Evolutionary conservation across 2,113 vertebrate species (phyloP), one percentile per base, ranked within the genome.

Genomic region (Lasiurus borealis): DNA sequence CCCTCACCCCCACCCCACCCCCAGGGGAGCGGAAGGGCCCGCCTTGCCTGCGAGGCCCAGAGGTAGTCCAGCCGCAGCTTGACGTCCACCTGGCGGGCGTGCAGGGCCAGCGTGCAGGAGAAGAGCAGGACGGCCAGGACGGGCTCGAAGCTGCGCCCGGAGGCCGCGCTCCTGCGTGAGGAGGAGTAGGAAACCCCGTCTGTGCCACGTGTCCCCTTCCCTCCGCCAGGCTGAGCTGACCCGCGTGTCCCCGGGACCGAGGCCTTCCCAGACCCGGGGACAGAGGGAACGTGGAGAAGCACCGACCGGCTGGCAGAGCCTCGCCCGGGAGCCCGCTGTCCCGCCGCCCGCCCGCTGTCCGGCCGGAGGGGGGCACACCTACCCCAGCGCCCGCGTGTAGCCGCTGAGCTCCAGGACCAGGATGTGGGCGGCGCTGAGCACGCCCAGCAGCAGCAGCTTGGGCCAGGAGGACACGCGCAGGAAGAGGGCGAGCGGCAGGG

Each of bases 41-140:
- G 98, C 98, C 98, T 46, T 46, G 99, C 99, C 99, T 99, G 99
- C 48, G 98, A 98, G 73, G 99, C 99, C 99, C 99, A 99, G 96
- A 99, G 99, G 98, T 99, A 99, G 99, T 99, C 99, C 96, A 99
- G 98, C 86, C 99, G 99, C 82, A 99, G 98, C 97, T 99, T 99
- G 98, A 99, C 98, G 97, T 99, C 99, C 97, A 99, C 99, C 98
- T 99, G 99, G 86, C 99, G 99, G 97, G 99, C 99, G 94, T 99
- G 99, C 96, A 99, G 98, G 95, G 99, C 99, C 98, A 99, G 98
- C 73, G 99, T 98, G 96, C 99, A 99, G 85, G 99, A 99, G 98
- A 99, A 99, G 5, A 99, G 98, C 98, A 99, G 98, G 98, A 99
- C 98, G 95, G 99, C 99, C 97, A 99, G 81, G 97, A 99, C 98